Base-by-base conservation (phyloP, 2,888 invertebrate genomes). In the Drosophila barbarae region DNA sequence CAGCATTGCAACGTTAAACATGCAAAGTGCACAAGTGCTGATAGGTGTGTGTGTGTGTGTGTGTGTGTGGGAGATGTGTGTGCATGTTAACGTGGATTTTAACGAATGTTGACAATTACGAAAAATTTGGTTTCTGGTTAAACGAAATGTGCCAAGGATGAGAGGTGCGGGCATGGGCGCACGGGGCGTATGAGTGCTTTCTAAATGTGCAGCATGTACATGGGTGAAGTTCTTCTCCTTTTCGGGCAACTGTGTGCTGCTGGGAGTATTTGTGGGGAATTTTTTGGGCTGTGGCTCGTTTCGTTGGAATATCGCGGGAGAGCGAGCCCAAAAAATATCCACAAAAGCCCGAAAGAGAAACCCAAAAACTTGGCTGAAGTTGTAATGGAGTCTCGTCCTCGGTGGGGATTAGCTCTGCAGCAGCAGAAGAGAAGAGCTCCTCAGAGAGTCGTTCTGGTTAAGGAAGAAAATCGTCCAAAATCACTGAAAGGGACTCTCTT, bases 31-130 rank as follows among this genome's bases (percentile, higher is more conserved):
- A 66, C 58, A 67, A 53, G 46, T 75, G 72, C 64, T 71, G 64
- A 77, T 69, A 84, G 73, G 70, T 67, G 66, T 35, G 32, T 39
- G 10, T 50, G 41, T 51, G 23, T 50, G 41, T 51, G 23, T 18
- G 18, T 18, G 18, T 18, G 21, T 41, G 23, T 47, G 56, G 28
- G 12, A 30, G 21, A 15, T 30, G 46, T 51, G 23, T 51, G 42
- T 36, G 58, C 77, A 71, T 76, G 74, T 72, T 72, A 75, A 66
- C 77, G 72, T 73, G 55, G 66, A 76, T 74, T 84, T 84, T 76
- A 84, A 82, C 72, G 75, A 83, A 75, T 84, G 77, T 77, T 83
- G 83, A 82, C 81, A 82, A 83, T 84, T 83, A 76, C 77, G 72
- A 79, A 73, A 83, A 83, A 73, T 84, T 84, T 77, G 77, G 72